phyloP scores from a whole-genome alignment of 2,888 invertebrate species.

The Creontiades dilutus region DNA sequence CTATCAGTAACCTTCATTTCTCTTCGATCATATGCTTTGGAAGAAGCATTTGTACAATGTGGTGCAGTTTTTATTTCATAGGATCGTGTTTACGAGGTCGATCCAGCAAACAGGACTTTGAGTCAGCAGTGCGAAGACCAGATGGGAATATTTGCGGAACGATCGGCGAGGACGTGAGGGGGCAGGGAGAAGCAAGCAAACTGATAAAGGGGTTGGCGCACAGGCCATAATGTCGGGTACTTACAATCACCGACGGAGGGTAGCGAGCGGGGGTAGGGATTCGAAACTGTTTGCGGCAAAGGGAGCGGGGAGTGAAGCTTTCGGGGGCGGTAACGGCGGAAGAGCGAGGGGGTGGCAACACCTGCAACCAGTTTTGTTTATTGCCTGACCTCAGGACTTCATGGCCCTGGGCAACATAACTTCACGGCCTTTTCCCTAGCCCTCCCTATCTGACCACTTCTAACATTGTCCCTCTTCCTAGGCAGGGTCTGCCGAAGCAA shows the following conservation, averaged over 20 bases:
- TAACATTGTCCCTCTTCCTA: background rate
- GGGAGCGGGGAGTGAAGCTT: background rate
- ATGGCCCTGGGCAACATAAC: constrained; percentile 56
- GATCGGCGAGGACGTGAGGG: background rate
- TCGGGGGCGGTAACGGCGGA: background rate
- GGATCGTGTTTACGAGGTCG: background rate
- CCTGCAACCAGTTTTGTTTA: constrained; percentile 69
- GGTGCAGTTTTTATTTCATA: background rate
- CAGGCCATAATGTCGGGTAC: constrained; percentile 59
- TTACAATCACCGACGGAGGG: constrained; percentile 43
- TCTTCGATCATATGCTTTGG: no score
- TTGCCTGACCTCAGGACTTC: constrained; percentile 63
- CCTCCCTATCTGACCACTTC: background rate
- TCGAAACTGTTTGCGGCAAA: constrained; percentile 8
- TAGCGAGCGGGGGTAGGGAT: background rate
- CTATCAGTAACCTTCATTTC: no score
- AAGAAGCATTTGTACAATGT: no score
- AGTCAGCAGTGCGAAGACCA: constrained; percentile 48
- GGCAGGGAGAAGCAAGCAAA: background rate
- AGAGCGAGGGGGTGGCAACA: constrained; percentile 38
- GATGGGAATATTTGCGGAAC: constrained; percentile 13
- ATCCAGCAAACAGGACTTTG: background rate
- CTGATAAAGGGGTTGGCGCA: constrained; percentile 55
- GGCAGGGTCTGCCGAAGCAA: background rate
- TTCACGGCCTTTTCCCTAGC: background rate